Evolutionary conservation across 2,797 vertebrate genomes (phyloP).

Genomic region (Odontamblyopus rebecca): DNA sequence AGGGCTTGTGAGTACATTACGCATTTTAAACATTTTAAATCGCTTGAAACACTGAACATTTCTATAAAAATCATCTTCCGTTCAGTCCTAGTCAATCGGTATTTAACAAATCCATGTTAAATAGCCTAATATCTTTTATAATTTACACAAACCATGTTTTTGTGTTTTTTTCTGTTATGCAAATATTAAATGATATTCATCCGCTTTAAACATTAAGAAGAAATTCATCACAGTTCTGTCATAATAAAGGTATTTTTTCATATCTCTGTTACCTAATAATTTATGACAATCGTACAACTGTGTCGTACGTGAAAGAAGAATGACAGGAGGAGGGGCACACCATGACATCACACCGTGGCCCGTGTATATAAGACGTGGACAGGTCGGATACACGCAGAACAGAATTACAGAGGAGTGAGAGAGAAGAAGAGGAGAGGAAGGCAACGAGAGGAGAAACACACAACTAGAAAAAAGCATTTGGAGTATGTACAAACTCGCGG

Average conservation of each 20-base stretch:
- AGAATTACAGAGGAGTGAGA: not conserved
- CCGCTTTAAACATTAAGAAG: not conserved
- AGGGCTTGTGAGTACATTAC: not conserved
- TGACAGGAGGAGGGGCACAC: not conserved
- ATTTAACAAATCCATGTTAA: no score
- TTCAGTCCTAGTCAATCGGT: no score
- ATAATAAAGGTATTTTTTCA: not conserved
- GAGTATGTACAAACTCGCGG: conserved; percentile 64
- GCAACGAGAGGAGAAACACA: not conserved
- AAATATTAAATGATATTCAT: no score
- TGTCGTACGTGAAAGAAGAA: no score
- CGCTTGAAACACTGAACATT: no score
- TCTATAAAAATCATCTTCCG: no score
- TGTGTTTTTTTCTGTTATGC: no score
- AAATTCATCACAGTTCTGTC: not conserved
- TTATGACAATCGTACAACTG: not conserved
- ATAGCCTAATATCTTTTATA: no score
- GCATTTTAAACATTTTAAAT: not conserved
- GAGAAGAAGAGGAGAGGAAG: not conserved
- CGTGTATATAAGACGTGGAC: not conserved
- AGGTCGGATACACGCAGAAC: not conserved
- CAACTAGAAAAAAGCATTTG: conserved; percentile 30
- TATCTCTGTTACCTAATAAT: not conserved
- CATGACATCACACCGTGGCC: conserved; percentile 4
- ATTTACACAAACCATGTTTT: no score